A percentile compares a stretch with the other conserved stretches of the same genome.
Evolutionary conservation across 2,888 invertebrate species (phyloP).

Genomic region (Melinopterus prodromus): DNA sequence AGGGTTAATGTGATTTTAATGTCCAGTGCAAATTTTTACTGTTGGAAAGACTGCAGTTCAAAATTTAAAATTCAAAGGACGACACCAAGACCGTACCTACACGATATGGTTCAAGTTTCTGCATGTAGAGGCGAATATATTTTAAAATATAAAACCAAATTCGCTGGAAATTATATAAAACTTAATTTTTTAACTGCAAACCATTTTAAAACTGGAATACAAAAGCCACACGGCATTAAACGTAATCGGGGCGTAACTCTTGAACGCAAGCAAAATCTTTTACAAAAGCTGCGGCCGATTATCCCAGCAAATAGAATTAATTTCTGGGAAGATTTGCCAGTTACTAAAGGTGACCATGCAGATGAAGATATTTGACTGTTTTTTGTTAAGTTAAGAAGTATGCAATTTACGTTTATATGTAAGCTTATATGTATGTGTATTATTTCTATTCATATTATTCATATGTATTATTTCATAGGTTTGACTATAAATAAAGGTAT

Average conservation of each 20-base stretch:
- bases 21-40: background rate
- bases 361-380: background rate
- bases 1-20: background rate
- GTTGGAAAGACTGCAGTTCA: background rate
- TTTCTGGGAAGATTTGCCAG: conserved; percentile 4
- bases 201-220: background rate
- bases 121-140: background rate
- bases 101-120: background rate
- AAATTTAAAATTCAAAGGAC: background rate
- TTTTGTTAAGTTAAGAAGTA: background rate
- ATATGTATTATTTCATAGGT: too few relatives aligned
- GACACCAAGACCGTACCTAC: background rate
- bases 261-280: background rate
- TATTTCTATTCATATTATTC: too few relatives aligned
- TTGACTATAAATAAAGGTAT: background rate
- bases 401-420: too few relatives aligned
- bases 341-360: background rate
- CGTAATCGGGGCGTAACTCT: background rate
- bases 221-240: too few relatives aligned
- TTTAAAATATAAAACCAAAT: background rate
- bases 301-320: background rate
- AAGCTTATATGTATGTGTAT: too few relatives aligned
- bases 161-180: background rate
- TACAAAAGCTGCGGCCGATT: background rate
- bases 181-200: background rate